A percentile compares a stretch with the other conserved stretches of the same genome.
Evolutionary conservation across 2,888 invertebrate species (phyloP).

Genomic region (Tetanocera ferruginea): DNA sequence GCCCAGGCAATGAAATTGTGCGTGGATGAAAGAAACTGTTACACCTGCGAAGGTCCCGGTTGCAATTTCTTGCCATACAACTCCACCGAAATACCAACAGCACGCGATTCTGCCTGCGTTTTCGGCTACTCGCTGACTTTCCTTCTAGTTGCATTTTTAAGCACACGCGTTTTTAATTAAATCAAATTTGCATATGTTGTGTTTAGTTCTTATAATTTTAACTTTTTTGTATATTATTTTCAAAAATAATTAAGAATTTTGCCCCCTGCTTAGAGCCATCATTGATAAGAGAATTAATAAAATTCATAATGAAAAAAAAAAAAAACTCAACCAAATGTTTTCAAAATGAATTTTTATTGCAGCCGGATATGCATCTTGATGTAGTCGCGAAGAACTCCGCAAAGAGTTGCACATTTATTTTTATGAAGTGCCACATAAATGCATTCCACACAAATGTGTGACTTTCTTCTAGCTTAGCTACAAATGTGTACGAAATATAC

Average conservation of each 20-base stretch:
- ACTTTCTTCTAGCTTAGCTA: slow-evolving; percentile 39
- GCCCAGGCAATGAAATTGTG: slow-evolving; percentile 59
- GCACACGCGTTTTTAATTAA: slow-evolving; percentile 11
- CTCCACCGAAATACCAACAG: slow-evolving; percentile 57
- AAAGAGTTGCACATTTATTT: slow-evolving; percentile 46
- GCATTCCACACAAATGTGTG: slow-evolving; percentile 39
- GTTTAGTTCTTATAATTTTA: not conserved
- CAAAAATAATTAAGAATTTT: not conserved
- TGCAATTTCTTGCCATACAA: slow-evolving; percentile 61
- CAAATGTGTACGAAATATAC: slow-evolving; percentile 1
- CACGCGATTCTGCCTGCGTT: slow-evolving; percentile 57
- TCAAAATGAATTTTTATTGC: not conserved
- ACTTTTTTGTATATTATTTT: not conserved
- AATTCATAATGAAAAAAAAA: not conserved
- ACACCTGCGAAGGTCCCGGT: slow-evolving; percentile 62
- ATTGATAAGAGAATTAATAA: not conserved
- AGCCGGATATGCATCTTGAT: slow-evolving; percentile 10
- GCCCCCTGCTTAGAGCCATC: not conserved
- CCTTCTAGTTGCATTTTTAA: slow-evolving; percentile 46
- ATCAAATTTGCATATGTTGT: not conserved
- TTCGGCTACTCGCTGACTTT: slow-evolving; percentile 50
- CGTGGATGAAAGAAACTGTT: slow-evolving; percentile 57
- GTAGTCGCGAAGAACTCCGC: slow-evolving; percentile 16
- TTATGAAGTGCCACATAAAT: slow-evolving; percentile 61
- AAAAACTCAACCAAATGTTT: not conserved